A percentile compares a stretch with the other conserved stretches of the same genome.
These are phyloP conservation scores for Lemur catta DNA, from an alignment of 2,797 vertebrate species.

Conservation along the genomic window DNA sequence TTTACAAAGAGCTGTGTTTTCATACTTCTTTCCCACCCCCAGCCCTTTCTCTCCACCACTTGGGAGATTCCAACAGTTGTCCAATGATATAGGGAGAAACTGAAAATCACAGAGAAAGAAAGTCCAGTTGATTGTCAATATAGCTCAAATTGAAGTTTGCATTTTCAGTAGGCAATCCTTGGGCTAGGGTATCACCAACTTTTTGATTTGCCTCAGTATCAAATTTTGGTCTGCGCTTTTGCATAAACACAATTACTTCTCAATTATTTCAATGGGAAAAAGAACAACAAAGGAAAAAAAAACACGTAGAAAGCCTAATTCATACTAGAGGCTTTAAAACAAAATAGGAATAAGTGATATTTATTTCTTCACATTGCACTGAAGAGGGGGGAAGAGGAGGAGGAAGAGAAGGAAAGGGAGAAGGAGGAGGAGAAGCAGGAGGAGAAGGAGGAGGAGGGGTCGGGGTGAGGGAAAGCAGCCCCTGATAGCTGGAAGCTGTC, in stretches of 20 bases:
- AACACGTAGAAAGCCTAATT: neutral
- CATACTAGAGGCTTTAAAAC: neutral
- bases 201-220: neutral
- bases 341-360: neutral
- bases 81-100: neutral
- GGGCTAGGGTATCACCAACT: neutral
- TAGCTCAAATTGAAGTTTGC: neutral
- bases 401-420: neutral
- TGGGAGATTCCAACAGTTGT: neutral
- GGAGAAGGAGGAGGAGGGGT: too few species aligned
- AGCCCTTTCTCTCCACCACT: neutral
- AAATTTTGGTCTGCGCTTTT: neutral
- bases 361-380: neutral
- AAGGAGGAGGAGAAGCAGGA: too few species aligned
- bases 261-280: neutral
- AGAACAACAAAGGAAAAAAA: neutral
- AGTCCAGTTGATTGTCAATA: neutral
- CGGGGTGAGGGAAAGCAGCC: neutral
- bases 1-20: neutral
- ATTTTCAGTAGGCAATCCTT: neutral
- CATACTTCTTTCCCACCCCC: neutral
- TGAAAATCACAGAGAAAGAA: neutral
- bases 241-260: neutral
- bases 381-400: neutral
- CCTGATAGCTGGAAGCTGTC: neutral